Conservation (phyloP, 1,140 invertebrate genomes). For the Zaprionus kolodkinae region DNA sequence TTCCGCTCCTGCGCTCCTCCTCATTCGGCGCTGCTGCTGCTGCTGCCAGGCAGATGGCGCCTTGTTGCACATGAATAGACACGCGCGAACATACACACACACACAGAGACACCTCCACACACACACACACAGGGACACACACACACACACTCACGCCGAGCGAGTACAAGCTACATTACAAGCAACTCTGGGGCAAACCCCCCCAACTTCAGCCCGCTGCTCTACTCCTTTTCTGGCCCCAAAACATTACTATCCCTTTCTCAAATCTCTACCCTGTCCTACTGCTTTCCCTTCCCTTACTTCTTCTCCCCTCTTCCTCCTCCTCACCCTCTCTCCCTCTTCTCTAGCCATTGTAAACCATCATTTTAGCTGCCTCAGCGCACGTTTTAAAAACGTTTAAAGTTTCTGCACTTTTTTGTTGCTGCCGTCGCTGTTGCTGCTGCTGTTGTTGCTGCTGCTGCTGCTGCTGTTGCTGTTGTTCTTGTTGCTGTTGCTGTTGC, state of each 20-base stretch:
- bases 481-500: neutral
- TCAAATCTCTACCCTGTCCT: too few relatives aligned
- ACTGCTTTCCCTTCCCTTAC: too few relatives aligned
- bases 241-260: too few relatives aligned
- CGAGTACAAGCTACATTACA: slow-evolving; percentile 16
- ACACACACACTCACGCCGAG: neutral
- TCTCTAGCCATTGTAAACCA: slow-evolving; percentile 7
- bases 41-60: slow-evolving; percentile 52
- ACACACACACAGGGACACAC: neutral
- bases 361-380: slow-evolving; percentile 23
- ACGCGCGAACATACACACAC: slow-evolving; percentile 51
- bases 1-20: neutral
- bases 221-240: too few relatives aligned
- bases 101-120: slow-evolving; percentile 3
- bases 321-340: neutral
- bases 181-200: neutral
- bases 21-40: slow-evolving; percentile 1
- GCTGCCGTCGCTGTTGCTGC: neutral
- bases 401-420: slow-evolving; percentile 26
- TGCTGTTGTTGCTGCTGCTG: neutral
- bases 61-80: slow-evolving; percentile 75
- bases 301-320: neutral
- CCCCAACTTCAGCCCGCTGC: too few relatives aligned
- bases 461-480: slow-evolving; percentile 2
- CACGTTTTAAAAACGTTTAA: slow-evolving; percentile 50